A percentile compares a stretch with the other conserved stretches of the same genome.
Evolutionary conservation across 2,797 vertebrate genomes (phyloP).

Genomic region (Mormyrops attenuatus): DNA sequence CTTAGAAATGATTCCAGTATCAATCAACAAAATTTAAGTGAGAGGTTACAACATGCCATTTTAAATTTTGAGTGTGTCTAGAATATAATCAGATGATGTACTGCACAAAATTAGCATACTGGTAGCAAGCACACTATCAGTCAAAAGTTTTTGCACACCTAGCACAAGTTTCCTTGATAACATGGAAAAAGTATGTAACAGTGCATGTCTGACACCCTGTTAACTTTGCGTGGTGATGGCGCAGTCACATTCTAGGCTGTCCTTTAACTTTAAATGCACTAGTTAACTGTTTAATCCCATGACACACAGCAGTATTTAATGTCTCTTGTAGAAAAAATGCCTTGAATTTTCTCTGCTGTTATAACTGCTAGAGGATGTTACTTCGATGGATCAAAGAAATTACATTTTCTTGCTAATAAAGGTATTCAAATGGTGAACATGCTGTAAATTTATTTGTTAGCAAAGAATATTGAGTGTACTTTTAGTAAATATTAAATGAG

Average conservation of each 20-base stretch:
- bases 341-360: background rate
- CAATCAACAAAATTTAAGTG: background rate
- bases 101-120: background rate
- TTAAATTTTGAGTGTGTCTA: background rate
- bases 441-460: background rate
- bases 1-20: background rate
- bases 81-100: background rate
- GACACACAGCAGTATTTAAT: background rate
- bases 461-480: background rate
- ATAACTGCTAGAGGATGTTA: background rate
- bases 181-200: background rate
- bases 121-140: background rate
- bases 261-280: background rate
- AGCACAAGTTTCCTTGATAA: background rate
- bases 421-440: background rate
- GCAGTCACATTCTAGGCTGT: background rate
- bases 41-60: background rate
- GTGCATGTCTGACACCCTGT: background rate
- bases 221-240: background rate
- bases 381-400: background rate
- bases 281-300: background rate
- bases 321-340: background rate
- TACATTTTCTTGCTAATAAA: background rate
- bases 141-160: background rate
- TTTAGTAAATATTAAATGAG: background rate